Conservation (phyloP, 2,797 vertebrate genomes). For the Sorex maritimensis region DNA sequence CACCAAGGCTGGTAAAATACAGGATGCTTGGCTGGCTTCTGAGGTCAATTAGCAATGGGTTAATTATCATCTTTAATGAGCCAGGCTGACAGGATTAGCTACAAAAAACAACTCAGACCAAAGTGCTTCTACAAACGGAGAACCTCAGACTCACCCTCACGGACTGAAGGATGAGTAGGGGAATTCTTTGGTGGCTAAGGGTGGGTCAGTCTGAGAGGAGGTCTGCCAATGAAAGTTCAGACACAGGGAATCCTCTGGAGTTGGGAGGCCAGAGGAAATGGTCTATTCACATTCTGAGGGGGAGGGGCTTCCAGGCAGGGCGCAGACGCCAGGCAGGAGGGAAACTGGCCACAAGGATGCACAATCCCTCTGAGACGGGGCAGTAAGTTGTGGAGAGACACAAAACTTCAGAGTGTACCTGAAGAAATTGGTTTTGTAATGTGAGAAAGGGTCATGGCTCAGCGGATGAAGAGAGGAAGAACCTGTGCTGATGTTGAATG, state of each 20-base stretch:
- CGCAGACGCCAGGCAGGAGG: slow-evolving; percentile 86
- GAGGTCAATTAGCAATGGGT: slow-evolving; percentile 82
- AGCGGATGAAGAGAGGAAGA: slow-evolving; percentile 53
- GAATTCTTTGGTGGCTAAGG: neutral
- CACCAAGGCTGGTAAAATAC: slow-evolving; percentile 80
- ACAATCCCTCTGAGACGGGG: slow-evolving; percentile 73
- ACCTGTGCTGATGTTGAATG: neutral
- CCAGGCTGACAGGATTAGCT: slow-evolving; percentile 54
- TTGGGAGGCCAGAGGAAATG: slow-evolving; percentile 80
- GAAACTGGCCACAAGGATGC: slow-evolving; percentile 86
- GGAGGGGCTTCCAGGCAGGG: slow-evolving; percentile 79
- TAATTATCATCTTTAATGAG: slow-evolving; percentile 84
- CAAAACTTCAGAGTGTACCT: neutral
- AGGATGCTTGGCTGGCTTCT: slow-evolving; percentile 84
- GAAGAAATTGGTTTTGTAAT: neutral
- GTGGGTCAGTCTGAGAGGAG: slow-evolving; percentile 66
- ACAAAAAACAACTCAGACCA: slow-evolving; percentile 77
- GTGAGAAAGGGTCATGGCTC: neutral
- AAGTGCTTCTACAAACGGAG: slow-evolving; percentile 43
- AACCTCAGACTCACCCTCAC: slow-evolving; percentile 54
- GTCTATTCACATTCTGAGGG: slow-evolving; percentile 84
- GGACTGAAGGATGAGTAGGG: slow-evolving; percentile 74
- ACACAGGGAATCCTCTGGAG: slow-evolving; percentile 83
- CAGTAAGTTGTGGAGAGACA: neutral
- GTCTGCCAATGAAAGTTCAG: slow-evolving; percentile 73